Evolutionary conservation across 2,797 vertebrate species (phyloP).

Genomic region (Channa striata): DNA sequence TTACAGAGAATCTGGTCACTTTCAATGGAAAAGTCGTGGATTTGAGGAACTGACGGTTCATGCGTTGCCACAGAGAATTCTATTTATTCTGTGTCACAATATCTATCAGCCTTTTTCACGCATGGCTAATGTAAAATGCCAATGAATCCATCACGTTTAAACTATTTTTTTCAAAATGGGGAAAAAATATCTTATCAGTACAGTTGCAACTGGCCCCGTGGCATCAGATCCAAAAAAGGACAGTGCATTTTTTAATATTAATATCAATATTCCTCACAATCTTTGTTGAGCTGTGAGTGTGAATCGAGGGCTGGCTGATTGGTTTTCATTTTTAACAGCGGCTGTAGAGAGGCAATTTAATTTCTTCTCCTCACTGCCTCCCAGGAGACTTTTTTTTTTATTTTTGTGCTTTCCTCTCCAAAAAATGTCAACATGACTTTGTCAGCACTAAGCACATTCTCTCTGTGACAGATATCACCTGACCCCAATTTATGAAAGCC

Average conservation of each 20-base stretch:
- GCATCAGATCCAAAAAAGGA: slow-evolving; percentile 37
- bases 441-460: slow-evolving; percentile 73
- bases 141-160: slow-evolving; percentile 43
- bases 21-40: slow-evolving; percentile 23
- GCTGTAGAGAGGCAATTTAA: slow-evolving; percentile 77
- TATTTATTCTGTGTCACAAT: slow-evolving; percentile 41
- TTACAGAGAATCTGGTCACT: slow-evolving; percentile 32
- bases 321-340: slow-evolving; percentile 77
- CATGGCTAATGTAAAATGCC: slow-evolving; percentile 49
- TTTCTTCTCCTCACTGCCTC: slow-evolving; percentile 67
- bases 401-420: slow-evolving; percentile 69
- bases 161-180: slow-evolving; percentile 26
- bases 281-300: slow-evolving; percentile 57
- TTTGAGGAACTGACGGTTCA: slow-evolving; percentile 26
- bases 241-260: slow-evolving; percentile 65
- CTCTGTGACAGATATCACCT: slow-evolving; percentile 79
- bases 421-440: slow-evolving; percentile 81
- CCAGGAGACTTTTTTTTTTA: slow-evolving; percentile 62
- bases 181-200: slow-evolving; percentile 52
- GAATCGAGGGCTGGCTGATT: slow-evolving; percentile 69
- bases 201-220: slow-evolving; percentile 38
- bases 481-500: slow-evolving; percentile 82
- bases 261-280: slow-evolving; percentile 72
- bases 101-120: slow-evolving; percentile 27
- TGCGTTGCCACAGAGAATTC: slow-evolving; percentile 7